Evolutionary conservation across 2,888 invertebrate genomes (phyloP), one percentile per base, ranked within the genome.

Genomic region (Spodoptera exigua): DNA sequence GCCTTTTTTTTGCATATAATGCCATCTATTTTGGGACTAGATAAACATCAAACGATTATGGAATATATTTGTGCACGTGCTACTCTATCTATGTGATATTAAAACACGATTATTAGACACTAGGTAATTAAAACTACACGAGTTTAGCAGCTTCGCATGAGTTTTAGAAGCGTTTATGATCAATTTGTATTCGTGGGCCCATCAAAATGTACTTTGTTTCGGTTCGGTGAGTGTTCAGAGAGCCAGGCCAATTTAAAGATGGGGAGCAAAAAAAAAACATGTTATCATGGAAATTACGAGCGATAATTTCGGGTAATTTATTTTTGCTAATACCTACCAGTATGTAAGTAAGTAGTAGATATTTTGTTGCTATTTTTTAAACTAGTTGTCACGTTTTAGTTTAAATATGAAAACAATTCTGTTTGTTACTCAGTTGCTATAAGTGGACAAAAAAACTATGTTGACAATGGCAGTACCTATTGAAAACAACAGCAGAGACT

Each of bases 121-220:
- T 16, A 40, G n/a, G 34, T 17, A 37, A 34, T 39, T 27, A 37
- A 27, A 37, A 43, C 13, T 16, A 3, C 18, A 43, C 46, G 66
- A 66, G 14, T 39, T 13, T 9, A 16, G 10, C 34, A 12, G 41
- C 16, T 37, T 18, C 34, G 47, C n/a, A 39, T 9, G 16, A 37
- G 34, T 52, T 55, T 53, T 46, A 16, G 4, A 9, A 9, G 32
- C 21, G 14, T 34, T 70, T 41, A 70, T 39, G 27, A 45, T 45
- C 45, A 63, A 69, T 54, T 61, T 27, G 21, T 53, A 61, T 48
- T 37, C 34, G 16, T 12, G 10, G 41, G 12, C 11, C n/a, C 57
- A 67, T 67, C 52, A 70, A 49, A 63, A 48, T 39, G 32, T 53
- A n/a, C 27, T 56, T 56, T 46, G 57, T 63, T 10, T 35, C 17